Percentiles rank a stretch among this genome's conserved stretches.
Conservation (phyloP, 2,797 vertebrate genomes). For the Pyrocephalus nanus region DNA sequence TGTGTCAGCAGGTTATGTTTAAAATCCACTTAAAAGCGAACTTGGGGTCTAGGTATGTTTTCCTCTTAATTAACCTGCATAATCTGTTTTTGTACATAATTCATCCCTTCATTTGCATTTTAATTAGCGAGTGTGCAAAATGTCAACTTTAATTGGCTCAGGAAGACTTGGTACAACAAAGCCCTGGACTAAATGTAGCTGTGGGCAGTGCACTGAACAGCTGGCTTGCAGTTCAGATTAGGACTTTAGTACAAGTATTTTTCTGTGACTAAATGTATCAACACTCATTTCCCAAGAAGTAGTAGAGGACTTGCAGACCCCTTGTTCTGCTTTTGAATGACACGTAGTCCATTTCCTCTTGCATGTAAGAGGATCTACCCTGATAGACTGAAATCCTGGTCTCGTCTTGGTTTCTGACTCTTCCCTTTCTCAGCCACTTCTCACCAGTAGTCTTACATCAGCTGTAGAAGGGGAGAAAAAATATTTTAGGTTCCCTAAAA, state of each 20-base stretch:
- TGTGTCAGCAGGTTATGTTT: conserved; percentile 23
- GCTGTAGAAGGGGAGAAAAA: neutral
- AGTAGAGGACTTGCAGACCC: neutral
- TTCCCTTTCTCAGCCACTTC: neutral
- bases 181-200: conserved; percentile 42
- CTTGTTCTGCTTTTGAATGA: neutral
- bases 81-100: conserved; percentile 72
- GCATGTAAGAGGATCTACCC: neutral
- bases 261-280: neutral
- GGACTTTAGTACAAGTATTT: neutral
- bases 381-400: neutral
- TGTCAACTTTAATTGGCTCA: conserved; percentile 78
- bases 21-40: conserved; percentile 46
- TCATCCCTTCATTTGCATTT: conserved; percentile 77
- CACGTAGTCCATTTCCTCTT: rapidly evolving
- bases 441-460: neutral
- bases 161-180: conserved; percentile 63
- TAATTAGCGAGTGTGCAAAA: conserved; percentile 75
- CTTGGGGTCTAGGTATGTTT: conserved; percentile 55
- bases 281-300: neutral
- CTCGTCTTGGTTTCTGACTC: neutral
- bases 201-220: conserved; percentile 9
- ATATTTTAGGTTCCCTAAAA: neutral
- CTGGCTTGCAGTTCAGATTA: conserved; percentile 41
- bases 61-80: conserved; percentile 74